A percentile compares a stretch with the other conserved stretches of the same genome.
phyloP scores from a whole-genome alignment of 2,888 invertebrate species.

The Stenoptilia bipunctidactyla region DNA sequence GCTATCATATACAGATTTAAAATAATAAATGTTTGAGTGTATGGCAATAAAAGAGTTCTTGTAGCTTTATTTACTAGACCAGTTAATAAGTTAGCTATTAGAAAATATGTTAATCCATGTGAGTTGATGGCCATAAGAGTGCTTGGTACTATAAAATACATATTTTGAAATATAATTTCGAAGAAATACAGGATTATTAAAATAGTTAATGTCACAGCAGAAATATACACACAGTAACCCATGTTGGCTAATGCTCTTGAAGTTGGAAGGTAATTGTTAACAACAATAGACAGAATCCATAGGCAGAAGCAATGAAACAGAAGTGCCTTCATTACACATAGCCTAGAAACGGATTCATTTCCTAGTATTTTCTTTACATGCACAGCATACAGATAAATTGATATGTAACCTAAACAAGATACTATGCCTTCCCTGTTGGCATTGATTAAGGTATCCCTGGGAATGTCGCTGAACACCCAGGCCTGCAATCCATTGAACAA shows the following conservation, averaged over 20 bases:
- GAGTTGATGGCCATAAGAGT: slow-evolving; percentile 81
- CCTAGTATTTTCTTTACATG: slow-evolving; percentile 71
- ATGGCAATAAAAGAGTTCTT: slow-evolving; percentile 68
- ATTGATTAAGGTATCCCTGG: slow-evolving; percentile 73
- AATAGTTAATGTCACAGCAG: slow-evolving; percentile 73
- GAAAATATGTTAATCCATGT: slow-evolving; percentile 87
- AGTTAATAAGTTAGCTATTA: slow-evolving; percentile 86
- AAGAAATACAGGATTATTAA: slow-evolving; percentile 65
- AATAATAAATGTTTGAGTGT: slow-evolving; percentile 55
- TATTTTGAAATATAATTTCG: slow-evolving; percentile 51
- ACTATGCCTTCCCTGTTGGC: slow-evolving; percentile 94
- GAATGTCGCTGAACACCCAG: slow-evolving; percentile 75
- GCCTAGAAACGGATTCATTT: slow-evolving; percentile 30
- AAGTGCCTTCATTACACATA: slow-evolving; percentile 22
- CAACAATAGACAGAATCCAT: slow-evolving; percentile 53
- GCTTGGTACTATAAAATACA: slow-evolving; percentile 46
- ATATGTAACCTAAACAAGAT: slow-evolving; percentile 87
- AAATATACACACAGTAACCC: slow-evolving; percentile 83
- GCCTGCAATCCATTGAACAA: slow-evolving; percentile 74
- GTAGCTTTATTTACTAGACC: slow-evolving; percentile 83
- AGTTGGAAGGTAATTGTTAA: slow-evolving; percentile 66
- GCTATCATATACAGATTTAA: slow-evolving; percentile 71
- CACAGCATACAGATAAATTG: slow-evolving; percentile 83
- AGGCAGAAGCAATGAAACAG: slow-evolving; percentile 26
- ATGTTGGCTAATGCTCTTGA: slow-evolving; percentile 89